These are phyloP conservation scores for Melitaea athalia DNA, from an alignment of 2,888 invertebrate genomes.

Conservation along the genomic window DNA sequence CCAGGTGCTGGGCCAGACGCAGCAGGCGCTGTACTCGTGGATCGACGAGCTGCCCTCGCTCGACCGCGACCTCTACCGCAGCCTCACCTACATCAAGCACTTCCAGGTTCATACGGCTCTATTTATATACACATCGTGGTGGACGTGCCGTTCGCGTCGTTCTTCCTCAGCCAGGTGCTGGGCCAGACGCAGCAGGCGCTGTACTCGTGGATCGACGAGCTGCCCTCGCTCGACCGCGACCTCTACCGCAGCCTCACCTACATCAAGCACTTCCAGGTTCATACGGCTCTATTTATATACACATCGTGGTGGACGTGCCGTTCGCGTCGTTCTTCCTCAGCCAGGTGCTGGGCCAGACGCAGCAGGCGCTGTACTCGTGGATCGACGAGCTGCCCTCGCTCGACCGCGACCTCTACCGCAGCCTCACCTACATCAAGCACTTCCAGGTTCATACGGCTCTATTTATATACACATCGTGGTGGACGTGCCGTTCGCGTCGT, in stretches of 20 bases:
- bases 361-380: conserved; percentile 96
- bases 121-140: no score
- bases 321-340: conserved; percentile 99
- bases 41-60: conserved; percentile 98
- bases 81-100: conserved; percentile 97
- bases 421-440: conserved; percentile 97
- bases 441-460: conserved; percentile 84
- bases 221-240: conserved; percentile 97
- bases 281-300: no score
- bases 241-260: conserved; percentile 97
- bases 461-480: no score
- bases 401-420: conserved; percentile 97
- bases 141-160: conserved; percentile 99
- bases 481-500: conserved; percentile 99
- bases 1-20: conserved; percentile 96
- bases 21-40: conserved; percentile 96
- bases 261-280: conserved; percentile 93
- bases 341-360: conserved; percentile 96
- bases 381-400: conserved; percentile 98
- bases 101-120: conserved; percentile 84
- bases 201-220: conserved; percentile 98
- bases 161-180: conserved; percentile 97
- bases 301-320: conserved; percentile 98
- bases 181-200: conserved; percentile 96
- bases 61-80: conserved; percentile 97